Percentiles rank a stretch among this genome's conserved stretches.
These are phyloP conservation scores for Eubasilissa regina DNA, from an alignment of 1,140 invertebrate genomes.

Conservation along the genomic window DNA sequence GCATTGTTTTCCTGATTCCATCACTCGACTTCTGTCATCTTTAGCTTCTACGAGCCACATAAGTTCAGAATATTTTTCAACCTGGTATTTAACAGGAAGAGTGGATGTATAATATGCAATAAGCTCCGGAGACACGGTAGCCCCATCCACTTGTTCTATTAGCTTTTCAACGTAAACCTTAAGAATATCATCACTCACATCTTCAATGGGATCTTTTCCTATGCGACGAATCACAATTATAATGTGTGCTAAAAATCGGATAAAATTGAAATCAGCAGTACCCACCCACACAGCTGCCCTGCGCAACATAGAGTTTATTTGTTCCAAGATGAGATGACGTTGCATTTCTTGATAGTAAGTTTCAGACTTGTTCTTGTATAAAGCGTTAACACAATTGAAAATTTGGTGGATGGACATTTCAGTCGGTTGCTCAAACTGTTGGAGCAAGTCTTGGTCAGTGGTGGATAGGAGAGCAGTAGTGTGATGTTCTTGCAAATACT, in stretches of 20 bases:
- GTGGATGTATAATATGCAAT: conserved; percentile 89
- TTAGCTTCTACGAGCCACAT: conserved; percentile 80
- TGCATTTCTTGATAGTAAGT: conserved; percentile 70
- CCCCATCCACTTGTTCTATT: conserved; percentile 78
- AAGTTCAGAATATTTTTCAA: conserved; percentile 84
- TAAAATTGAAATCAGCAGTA: conserved; percentile 73
- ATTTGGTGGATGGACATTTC: conserved; percentile 79
- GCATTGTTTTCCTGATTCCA: conserved; percentile 72
- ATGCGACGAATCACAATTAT: conserved; percentile 87
- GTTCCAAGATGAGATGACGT: conserved; percentile 68
- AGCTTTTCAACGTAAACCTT: conserved; percentile 80
- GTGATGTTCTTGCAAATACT: conserved; percentile 76
- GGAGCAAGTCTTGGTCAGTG: conserved; percentile 79
- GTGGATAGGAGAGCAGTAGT: conserved; percentile 71
- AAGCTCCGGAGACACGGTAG: conserved; percentile 75
- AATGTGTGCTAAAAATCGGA: conserved; percentile 89
- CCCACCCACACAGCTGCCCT: conserved; percentile 66
- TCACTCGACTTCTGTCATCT: conserved; percentile 72
- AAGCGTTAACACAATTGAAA: conserved; percentile 74
- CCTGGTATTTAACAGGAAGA: conserved; percentile 80
- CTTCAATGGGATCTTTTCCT: conserved; percentile 77
- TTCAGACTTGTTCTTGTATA: conserved; percentile 68
- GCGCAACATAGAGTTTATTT: conserved; percentile 68
- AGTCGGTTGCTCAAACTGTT: conserved; percentile 75
- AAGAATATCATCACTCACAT: conserved; percentile 82